phyloP scores from a whole-genome alignment of 2,113 vertebrate genomes.

The Suncus etruscus region DNA sequence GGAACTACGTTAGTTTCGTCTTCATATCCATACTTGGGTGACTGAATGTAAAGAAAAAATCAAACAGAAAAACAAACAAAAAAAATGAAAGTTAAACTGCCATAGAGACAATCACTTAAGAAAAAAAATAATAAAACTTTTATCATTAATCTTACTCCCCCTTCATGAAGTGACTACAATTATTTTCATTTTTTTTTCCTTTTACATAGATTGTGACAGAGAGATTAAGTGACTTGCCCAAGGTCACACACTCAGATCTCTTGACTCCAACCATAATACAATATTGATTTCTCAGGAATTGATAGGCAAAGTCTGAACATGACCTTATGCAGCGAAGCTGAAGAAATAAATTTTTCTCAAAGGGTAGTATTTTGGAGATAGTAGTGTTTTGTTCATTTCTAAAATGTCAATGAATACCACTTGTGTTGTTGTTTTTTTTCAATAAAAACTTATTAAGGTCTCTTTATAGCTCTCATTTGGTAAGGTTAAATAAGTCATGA shows the following conservation, averaged over 20 bases:
- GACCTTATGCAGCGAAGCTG: background rate
- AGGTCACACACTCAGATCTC: constrained; percentile 60
- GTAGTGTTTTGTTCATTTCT: background rate
- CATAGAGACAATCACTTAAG: background rate
- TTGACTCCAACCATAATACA: constrained; percentile 40
- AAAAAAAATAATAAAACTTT: background rate
- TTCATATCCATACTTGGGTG: constrained; percentile 11
- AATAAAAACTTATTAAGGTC: background rate
- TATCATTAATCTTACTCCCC: constrained; percentile 64
- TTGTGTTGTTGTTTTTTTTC: background rate
- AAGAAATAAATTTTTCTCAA: constrained; percentile 21
- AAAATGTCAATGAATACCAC: background rate
- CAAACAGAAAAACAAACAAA: background rate
- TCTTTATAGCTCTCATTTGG: background rate
- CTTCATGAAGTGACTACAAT: constrained; percentile 24
- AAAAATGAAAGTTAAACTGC: background rate
- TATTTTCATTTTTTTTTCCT: constrained; percentile 28
- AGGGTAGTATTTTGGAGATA: background rate
- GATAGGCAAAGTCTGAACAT: constrained; percentile 15
- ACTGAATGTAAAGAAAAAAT: background rate
- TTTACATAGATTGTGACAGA: background rate
- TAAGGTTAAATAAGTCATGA: constrained; percentile 5
- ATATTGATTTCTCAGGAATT: constrained; percentile 70
- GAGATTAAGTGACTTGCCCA: constrained; percentile 77
- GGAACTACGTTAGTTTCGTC: background rate